Evolutionary conservation across 2,888 invertebrate genomes (phyloP).

Genomic region (Aphodius sticticus): DNA sequence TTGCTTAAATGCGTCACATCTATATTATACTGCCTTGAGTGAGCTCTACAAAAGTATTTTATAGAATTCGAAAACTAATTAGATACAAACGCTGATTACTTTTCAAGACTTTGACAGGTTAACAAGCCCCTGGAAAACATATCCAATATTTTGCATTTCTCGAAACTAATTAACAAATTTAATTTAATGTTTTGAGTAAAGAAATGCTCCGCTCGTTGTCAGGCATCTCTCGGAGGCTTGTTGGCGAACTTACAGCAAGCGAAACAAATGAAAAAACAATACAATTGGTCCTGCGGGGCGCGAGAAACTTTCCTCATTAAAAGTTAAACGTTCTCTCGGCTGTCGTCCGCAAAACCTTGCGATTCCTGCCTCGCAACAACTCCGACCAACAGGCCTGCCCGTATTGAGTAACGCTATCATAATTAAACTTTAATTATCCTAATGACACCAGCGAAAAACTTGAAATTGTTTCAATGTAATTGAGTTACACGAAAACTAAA

Average conservation of each 20-base stretch:
- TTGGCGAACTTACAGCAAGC: not conserved
- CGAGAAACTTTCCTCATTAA: constrained; percentile 4
- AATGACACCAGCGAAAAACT: not conserved
- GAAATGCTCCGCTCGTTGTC: not conserved
- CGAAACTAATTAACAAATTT: constrained; percentile 4
- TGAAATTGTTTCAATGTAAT: not conserved
- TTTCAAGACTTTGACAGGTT: too few relatives aligned
- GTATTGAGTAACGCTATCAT: not conserved
- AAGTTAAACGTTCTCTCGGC: constrained; percentile 4
- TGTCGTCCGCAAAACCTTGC: not conserved
- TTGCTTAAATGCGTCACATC: too few relatives aligned
- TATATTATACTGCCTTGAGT: too few relatives aligned
- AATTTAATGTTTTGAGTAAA: not conserved
- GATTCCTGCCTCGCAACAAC: not conserved
- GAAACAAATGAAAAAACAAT: not conserved
- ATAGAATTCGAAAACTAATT: too few relatives aligned
- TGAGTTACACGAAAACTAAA: not conserved
- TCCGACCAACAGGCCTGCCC: not conserved
- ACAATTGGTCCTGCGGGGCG: constrained; percentile 4
- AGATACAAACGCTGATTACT: too few relatives aligned
- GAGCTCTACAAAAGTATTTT: too few relatives aligned
- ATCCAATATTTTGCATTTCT: not conserved
- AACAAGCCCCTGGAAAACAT: not conserved
- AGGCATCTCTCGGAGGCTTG: not conserved
- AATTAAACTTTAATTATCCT: constrained; percentile 4